Percentiles rank a stretch among this genome's conserved stretches.
phyloP scores from a whole-genome alignment of 2,113 vertebrate genomes.

The Furnarius figulus region DNA sequence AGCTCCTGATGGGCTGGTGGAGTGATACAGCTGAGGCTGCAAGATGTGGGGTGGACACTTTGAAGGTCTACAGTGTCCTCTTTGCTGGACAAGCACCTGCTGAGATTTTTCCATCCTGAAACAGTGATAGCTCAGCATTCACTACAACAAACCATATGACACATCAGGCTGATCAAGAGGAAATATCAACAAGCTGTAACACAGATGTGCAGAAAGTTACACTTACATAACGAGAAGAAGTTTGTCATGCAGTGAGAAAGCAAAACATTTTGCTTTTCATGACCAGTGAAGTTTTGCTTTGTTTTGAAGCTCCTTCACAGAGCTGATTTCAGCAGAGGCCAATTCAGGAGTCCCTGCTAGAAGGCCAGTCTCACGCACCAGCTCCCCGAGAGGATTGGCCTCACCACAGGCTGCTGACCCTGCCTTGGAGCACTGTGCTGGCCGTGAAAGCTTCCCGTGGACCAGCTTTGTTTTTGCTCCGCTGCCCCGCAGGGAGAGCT shows the following conservation, averaged over 20 bases:
- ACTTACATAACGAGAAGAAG: neutral
- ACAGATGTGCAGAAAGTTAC: neutral
- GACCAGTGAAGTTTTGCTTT: neutral
- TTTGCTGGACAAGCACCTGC: neutral
- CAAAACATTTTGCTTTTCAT: constrained; percentile 16
- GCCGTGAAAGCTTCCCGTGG: neutral
- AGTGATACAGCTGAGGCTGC: neutral
- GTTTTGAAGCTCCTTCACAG: neutral
- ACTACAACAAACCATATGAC: neutral
- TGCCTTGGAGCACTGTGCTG: neutral
- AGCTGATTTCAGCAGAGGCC: neutral
- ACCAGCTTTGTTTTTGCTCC: neutral
- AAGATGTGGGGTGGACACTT: neutral
- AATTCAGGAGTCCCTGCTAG: neutral
- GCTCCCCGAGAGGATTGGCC: neutral
- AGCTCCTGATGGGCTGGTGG: neutral
- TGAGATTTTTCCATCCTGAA: neutral
- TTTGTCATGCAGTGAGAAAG: neutral
- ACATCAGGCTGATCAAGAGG: neutral
- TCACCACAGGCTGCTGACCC: neutral
- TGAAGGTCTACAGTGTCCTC: neutral
- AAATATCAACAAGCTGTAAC: neutral
- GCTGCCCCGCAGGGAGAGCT: neutral
- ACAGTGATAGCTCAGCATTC: neutral
- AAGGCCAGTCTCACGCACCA: neutral